Evolutionary conservation across 2,113 vertebrate genomes (phyloP), one percentile per base, ranked within the genome.

Genomic region (Siphamia tubifer): DNA sequence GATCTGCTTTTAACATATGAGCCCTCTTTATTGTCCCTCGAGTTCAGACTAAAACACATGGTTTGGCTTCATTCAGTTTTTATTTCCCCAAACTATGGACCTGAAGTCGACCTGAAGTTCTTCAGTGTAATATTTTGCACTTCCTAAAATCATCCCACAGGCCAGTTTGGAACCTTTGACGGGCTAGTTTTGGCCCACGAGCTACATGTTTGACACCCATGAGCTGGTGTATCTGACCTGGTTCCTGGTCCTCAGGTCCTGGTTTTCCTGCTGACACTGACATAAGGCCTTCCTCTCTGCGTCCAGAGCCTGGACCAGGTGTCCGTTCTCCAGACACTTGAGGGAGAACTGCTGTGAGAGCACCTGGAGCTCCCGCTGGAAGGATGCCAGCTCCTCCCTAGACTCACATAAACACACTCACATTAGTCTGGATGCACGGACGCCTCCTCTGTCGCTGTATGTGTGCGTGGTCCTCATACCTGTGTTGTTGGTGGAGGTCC

Each of bases 311-410:
- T 91, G 88, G 24, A 80, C 67, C 0, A 92, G 75, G 30, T 90
- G 90, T 1, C 71, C 54, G 31, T 82, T 89, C 77, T 93, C 91
- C 73, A 92, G 71, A 71, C 87, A 92, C 79, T 90, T 91, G 35
- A 91, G 82, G 0, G 86, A 89, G 40, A 87, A 92, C 82, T 91
- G 87, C 68, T 91, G 82, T 6, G 90, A 92, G 55, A 93, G 36
- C 34, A 80, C 89, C 40, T 88, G 77, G 4, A 93, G 82, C 74
- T 93, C 90, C 68, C 78, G 77, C 56, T 88, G 86, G 28, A n/a
- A 78, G n/a, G 87, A 91, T 8, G 58, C 68, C 83, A 91, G 54
- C 85, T 93, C 91, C 79, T 91, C 91, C 1, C 92, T 93, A n/a
- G n/a, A 6, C 5, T 43, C 13, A 28, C 45, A 68, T 28, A 61